A percentile compares a stretch with the other conserved stretches of the same genome.
phyloP scores from a whole-genome alignment of 1,140 invertebrate species.

The Habropoda laboriosa region DNA sequence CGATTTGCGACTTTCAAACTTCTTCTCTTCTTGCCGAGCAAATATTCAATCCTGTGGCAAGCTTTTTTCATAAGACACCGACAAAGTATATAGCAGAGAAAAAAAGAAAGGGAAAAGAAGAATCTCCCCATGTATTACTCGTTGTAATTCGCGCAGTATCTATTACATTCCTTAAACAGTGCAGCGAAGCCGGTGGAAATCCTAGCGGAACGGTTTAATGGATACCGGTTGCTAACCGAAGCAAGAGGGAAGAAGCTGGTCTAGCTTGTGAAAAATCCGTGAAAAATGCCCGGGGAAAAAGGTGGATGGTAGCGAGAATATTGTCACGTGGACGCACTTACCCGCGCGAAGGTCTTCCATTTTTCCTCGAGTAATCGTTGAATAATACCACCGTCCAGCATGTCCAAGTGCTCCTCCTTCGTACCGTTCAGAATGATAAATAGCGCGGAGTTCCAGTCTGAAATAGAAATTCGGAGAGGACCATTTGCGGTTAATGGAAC shows the following conservation, averaged over 20 bases:
- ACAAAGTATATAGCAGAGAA: too few relatives aligned
- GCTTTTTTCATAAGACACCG: too few relatives aligned
- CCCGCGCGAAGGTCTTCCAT: slow-evolving; percentile 99
- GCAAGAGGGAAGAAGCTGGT: not conserved
- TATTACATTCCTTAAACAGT: slow-evolving; percentile 3
- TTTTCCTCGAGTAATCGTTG: slow-evolving; percentile 98
- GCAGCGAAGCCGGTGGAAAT: not conserved
- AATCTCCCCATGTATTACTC: not conserved
- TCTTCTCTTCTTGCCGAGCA: too few relatives aligned
- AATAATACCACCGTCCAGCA: slow-evolving; percentile 99
- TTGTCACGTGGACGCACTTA: slow-evolving; percentile 80
- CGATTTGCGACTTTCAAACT: too few relatives aligned
- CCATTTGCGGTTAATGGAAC: slow-evolving; percentile 67
- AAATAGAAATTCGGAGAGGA: slow-evolving; percentile 72
- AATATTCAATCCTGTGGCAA: too few relatives aligned
- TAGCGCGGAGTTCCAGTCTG: slow-evolving; percentile 99
- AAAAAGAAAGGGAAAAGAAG: too few relatives aligned
- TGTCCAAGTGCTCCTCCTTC: slow-evolving; percentile 98
- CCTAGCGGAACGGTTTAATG: slow-evolving; percentile 23
- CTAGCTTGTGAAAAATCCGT: slow-evolving; percentile 9
- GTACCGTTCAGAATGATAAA: slow-evolving; percentile 99
- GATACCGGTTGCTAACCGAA: not conserved
- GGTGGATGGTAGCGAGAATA: slow-evolving; percentile 45
- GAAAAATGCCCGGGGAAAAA: slow-evolving; percentile 38
- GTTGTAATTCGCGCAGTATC: not conserved